These are phyloP conservation scores for Rotaria macrura DNA, from an alignment of 2,888 invertebrate genomes.

Conservation along the genomic window DNA sequence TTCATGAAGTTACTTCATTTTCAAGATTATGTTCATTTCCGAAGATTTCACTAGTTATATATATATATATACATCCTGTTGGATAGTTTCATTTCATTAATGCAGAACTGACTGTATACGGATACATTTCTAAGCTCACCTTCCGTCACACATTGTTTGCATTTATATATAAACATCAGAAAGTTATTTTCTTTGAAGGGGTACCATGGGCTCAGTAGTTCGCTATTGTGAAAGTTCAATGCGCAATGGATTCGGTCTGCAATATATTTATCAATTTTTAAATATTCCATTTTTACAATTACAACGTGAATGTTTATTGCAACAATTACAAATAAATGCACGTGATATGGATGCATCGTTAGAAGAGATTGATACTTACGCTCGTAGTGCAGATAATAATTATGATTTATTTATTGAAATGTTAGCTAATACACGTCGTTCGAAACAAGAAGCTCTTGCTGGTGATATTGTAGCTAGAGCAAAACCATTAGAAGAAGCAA, in stretches of 20 bases:
- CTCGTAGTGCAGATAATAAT: background rate
- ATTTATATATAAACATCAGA: background rate
- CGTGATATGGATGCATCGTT: conserved; percentile 27
- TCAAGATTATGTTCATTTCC: no score
- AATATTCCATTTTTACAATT: conserved; percentile 71
- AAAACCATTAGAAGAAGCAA: conserved; percentile 18
- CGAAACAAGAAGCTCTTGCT: background rate
- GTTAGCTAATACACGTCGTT: background rate
- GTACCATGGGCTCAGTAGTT: conserved; percentile 49
- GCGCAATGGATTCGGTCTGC: conserved; percentile 85
- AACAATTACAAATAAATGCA: conserved; percentile 32
- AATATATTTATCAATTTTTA: conserved; percentile 81
- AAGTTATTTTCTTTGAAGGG: background rate
- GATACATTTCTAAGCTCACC: no score
- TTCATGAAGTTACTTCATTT: no score
- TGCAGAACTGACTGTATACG: no score
- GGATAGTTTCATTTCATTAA: no score
- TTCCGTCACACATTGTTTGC: no score
- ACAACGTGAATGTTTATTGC: conserved; percentile 31
- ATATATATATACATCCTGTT: no score
- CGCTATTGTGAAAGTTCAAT: conserved; percentile 82
- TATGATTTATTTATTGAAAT: background rate
- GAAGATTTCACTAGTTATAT: no score
- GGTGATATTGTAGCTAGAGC: background rate
- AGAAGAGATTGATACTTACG: conserved; percentile 24